Conservation (phyloP, 2,888 invertebrate species). For the Philaethria dido region DNA sequence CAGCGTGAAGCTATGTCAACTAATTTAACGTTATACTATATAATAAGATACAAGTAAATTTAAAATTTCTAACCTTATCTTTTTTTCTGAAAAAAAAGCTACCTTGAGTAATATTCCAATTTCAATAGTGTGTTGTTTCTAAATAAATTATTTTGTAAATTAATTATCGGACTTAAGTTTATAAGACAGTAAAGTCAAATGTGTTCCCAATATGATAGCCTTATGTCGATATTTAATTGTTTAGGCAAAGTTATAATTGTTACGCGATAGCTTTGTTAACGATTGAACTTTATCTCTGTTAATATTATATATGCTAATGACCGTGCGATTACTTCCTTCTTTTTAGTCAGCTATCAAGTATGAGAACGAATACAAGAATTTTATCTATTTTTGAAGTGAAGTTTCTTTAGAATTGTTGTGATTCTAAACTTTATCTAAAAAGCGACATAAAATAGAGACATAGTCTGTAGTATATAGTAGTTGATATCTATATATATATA, state of each 20-base stretch:
- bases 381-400: neutral
- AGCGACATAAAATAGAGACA: too few species aligned
- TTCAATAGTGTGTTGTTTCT: neutral
- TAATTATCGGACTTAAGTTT: slow-evolving; percentile 1
- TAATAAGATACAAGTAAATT: too few species aligned
- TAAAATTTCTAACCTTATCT: too few species aligned
- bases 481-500: too few species aligned
- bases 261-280: slow-evolving; percentile 14
- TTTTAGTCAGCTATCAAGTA: neutral
- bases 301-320: neutral
- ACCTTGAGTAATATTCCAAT: too few species aligned
- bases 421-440: too few species aligned
- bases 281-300: slow-evolving; percentile 2
- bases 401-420: too few species aligned
- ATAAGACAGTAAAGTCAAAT: neutral
- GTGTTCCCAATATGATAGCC: neutral
- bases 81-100: too few species aligned
- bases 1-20: too few species aligned
- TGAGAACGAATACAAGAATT: neutral
- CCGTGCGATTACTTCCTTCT: neutral
- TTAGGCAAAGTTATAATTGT: neutral
- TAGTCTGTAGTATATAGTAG: too few species aligned
- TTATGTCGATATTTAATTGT: slow-evolving; percentile 5
- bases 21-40: too few species aligned
- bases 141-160: neutral